Evolutionary conservation across 2,113 vertebrate genomes (phyloP).

Genomic region (Dromaius novaehollandiae): DNA sequence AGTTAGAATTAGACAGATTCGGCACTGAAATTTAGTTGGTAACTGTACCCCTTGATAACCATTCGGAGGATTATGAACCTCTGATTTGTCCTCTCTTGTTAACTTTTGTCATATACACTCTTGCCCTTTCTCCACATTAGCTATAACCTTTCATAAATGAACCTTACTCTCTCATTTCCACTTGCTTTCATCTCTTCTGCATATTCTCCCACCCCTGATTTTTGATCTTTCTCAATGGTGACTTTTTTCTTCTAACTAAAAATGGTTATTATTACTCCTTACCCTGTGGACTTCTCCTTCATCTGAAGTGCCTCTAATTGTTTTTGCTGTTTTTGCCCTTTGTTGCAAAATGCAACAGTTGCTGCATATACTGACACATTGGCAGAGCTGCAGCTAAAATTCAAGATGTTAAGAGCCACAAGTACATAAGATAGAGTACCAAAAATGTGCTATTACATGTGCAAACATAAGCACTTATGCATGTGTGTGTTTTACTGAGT

Average conservation of each 20-base stretch:
- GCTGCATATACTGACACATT: neutral
- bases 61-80: neutral
- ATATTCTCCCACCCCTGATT: fast-evolving
- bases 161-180: neutral
- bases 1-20: neutral
- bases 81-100: neutral
- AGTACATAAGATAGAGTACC: neutral
- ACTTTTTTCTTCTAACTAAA: neutral
- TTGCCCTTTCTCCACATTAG: neutral
- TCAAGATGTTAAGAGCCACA: neutral
- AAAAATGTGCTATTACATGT: neutral
- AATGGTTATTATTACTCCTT: neutral
- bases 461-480: neutral
- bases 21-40: neutral
- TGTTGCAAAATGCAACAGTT: neutral
- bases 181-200: neutral
- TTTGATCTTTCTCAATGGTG: neutral
- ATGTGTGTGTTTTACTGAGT: neutral
- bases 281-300: neutral
- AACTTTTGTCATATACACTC: neutral
- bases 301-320: neutral
- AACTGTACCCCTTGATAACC: fast-evolving
- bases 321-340: neutral
- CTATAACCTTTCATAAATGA: neutral
- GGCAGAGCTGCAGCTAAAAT: neutral